Evolutionary conservation across 2,888 invertebrate species (phyloP).

Genomic region (Calliphora vomitoria): DNA sequence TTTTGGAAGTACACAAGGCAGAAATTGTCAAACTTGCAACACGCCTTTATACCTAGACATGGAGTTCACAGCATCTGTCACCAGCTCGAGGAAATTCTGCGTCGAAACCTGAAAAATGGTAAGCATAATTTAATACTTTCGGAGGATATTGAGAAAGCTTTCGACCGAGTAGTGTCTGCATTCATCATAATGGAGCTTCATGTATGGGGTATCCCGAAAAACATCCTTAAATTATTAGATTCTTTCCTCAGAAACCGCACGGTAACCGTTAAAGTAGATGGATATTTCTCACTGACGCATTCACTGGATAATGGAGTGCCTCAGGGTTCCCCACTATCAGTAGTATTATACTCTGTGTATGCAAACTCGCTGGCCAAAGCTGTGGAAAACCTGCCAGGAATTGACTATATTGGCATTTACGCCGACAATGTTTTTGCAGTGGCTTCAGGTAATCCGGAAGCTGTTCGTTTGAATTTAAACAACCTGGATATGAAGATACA

Average conservation of each 20-base stretch:
- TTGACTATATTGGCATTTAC: slow-evolving; percentile 20
- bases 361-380: neutral
- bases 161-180: slow-evolving; percentile 7
- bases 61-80: slow-evolving; percentile 46
- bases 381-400: neutral
- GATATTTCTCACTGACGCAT: neutral
- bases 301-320: neutral
- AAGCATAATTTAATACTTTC: slow-evolving; percentile 25
- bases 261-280: neutral
- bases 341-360: slow-evolving; percentile 16
- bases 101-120: neutral
- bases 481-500: neutral
- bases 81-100: neutral
- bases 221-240: neutral
- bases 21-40: slow-evolving; percentile 15
- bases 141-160: slow-evolving; percentile 43
- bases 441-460: neutral
- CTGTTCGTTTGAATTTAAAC: neutral
- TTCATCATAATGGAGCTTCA: neutral
- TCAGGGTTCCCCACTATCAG: slow-evolving; percentile 28
- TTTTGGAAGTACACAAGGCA: neutral
- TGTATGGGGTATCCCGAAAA: neutral
- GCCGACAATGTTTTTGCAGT: slow-evolving; percentile 31
- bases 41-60: slow-evolving; percentile 49
- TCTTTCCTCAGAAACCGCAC: slow-evolving; percentile 29